Percentiles rank a stretch among this genome's conserved stretches.
Conservation (phyloP, 2,797 vertebrate species). For the Parotocinclus haroldoi region DNA sequence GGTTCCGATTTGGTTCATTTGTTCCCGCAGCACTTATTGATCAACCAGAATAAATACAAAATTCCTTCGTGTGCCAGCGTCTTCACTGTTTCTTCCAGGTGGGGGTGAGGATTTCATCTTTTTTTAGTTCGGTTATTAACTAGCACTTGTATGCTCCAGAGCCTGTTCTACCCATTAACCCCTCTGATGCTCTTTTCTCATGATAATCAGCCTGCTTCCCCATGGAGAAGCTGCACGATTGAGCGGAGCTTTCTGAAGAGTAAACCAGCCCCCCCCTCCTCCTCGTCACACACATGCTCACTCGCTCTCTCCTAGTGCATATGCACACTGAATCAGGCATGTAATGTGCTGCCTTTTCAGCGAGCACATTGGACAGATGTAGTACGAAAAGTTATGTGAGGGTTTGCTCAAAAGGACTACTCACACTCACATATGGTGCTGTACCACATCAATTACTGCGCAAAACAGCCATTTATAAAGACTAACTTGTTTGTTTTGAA, state of each 20-base stretch:
- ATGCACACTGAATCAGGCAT: conserved; percentile 42
- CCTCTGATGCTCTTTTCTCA: conserved; percentile 79
- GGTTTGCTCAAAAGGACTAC: conserved; percentile 33
- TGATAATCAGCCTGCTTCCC: conserved; percentile 77
- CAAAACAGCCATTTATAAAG: not conserved
- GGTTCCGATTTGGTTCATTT: no score
- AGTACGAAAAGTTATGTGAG: conserved; percentile 35
- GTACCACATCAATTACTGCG: not conserved
- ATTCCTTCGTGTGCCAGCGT: no score
- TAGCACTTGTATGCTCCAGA: conserved; percentile 66
- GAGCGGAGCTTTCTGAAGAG: conserved; percentile 61
- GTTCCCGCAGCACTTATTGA: no score
- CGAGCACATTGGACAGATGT: conserved; percentile 45
- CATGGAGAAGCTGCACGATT: conserved; percentile 65
- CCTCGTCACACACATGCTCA: conserved; percentile 47
- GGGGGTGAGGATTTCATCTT: conserved; percentile 58
- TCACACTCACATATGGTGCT: conserved; percentile 9
- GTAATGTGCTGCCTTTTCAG: conserved; percentile 47
- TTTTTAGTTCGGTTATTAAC: conserved; percentile 72
- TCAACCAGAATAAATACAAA: no score
- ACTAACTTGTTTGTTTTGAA: not conserved
- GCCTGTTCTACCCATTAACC: conserved; percentile 72
- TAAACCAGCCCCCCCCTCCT: conserved; percentile 60
- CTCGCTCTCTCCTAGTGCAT: conserved; percentile 32
- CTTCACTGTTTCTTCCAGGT: no score